Conservation (phyloP, 2,797 vertebrate species). For the Clarias pachynema region DNA sequence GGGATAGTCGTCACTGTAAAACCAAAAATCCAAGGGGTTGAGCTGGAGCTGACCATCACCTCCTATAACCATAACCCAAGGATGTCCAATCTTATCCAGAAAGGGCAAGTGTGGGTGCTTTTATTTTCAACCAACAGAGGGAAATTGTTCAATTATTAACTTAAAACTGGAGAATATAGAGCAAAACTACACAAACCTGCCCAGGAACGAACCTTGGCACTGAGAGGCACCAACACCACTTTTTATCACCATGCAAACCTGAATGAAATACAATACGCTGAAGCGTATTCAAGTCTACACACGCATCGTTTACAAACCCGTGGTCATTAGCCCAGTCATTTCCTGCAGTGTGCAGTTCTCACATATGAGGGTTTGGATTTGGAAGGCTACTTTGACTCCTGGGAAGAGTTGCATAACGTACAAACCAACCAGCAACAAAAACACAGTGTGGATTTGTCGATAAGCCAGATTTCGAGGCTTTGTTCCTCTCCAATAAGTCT, state of each 20-base stretch:
- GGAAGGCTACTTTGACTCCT: slow-evolving; percentile 22
- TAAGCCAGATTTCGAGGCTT: slow-evolving; percentile 39
- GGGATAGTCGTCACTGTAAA: background rate
- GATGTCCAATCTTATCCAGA: background rate
- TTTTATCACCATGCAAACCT: background rate
- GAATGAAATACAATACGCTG: background rate
- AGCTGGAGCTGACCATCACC: background rate
- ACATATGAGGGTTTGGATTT: slow-evolving; percentile 23
- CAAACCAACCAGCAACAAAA: slow-evolving; percentile 27
- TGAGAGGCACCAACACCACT: background rate
- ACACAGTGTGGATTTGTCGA: slow-evolving; percentile 35
- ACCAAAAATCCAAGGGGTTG: background rate
- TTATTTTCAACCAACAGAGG: background rate
- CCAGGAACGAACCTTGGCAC: background rate
- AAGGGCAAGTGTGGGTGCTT: too few relatives aligned
- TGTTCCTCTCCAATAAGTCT: slow-evolving; percentile 35
- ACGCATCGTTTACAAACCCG: background rate
- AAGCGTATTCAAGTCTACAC: background rate
- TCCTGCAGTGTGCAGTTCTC: background rate
- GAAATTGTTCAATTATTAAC: background rate
- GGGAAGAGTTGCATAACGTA: slow-evolving; percentile 9
- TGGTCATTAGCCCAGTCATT: slow-evolving; percentile 17
- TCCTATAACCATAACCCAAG: background rate
- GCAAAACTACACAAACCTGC: background rate
- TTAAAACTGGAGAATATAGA: background rate